These are phyloP conservation scores for Poeciliopsis occidentalis DNA, from an alignment of 2,113 vertebrate species.

Conservation along the genomic window DNA sequence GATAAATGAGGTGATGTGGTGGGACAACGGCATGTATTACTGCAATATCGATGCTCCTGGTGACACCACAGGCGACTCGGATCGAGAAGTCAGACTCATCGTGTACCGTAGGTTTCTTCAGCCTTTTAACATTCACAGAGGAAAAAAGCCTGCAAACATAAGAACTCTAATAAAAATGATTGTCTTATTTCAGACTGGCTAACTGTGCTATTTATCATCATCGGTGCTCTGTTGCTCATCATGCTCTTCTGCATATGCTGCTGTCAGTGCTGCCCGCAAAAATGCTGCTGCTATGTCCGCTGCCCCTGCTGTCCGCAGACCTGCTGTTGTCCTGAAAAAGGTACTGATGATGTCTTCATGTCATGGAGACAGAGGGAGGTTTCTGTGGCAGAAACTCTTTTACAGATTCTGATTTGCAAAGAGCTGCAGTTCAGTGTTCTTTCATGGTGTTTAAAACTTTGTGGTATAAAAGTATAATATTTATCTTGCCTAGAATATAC, in stretches of 20 bases:
- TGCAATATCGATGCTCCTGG: conserved; percentile 89
- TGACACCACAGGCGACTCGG: conserved; percentile 89
- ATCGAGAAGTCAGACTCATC: conserved; percentile 90
- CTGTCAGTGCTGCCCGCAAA: conserved; percentile 97
- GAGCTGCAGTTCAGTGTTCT: too few species aligned
- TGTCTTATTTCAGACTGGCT: conserved; percentile 87
- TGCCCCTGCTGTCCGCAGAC: conserved; percentile 92
- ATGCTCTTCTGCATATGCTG: conserved; percentile 89
- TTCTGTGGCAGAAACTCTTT: too few species aligned
- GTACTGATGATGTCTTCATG: conserved; percentile 69
- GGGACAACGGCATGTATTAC: conserved; percentile 95
- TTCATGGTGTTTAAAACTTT: too few species aligned
- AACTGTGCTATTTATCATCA: conserved; percentile 89
- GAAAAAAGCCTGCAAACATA: not conserved
- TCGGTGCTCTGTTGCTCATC: conserved; percentile 86
- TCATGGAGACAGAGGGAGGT: not conserved
- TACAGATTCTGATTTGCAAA: too few species aligned
- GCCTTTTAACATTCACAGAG: not conserved
- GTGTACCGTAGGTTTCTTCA: conserved; percentile 86
- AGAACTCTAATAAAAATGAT: not conserved
- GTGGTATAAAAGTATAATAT: too few species aligned
- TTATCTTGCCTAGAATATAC: too few species aligned
- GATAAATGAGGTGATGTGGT: conserved; percentile 97
- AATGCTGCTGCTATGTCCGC: conserved; percentile 93
- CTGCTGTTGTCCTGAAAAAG: conserved; percentile 96